Evolutionary conservation across 2,113 vertebrate genomes (phyloP).

Genomic region (Macroglossus sobrinus): DNA sequence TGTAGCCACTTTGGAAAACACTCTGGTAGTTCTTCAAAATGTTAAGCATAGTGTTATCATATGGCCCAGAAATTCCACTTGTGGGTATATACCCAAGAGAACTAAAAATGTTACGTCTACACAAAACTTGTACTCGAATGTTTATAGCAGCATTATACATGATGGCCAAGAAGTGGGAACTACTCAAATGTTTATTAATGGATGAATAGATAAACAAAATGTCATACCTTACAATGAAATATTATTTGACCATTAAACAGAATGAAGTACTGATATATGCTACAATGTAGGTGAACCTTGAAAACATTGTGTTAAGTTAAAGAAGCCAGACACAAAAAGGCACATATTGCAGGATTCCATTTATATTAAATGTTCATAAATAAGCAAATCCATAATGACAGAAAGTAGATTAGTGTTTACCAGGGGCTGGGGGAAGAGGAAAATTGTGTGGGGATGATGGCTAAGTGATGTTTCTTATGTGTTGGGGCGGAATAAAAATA

Average conservation of each 20-base stretch:
- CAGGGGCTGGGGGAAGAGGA: background rate
- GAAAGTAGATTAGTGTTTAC: background rate
- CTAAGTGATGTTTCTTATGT: background rate
- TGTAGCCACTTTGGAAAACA: background rate
- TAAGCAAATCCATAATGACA: background rate
- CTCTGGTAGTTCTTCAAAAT: background rate
- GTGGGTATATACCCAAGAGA: background rate
- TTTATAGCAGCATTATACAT: background rate
- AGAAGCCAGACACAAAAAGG: background rate
- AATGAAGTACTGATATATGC: background rate
- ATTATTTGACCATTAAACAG: background rate
- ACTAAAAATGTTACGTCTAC: background rate
- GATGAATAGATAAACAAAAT: conserved; percentile 10
- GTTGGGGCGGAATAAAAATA: background rate
- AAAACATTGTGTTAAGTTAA: background rate
- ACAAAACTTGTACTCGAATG: background rate
- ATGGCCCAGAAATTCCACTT: background rate
- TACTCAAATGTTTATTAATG: background rate
- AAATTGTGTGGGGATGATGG: background rate
- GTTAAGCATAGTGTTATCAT: background rate
- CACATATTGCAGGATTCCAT: background rate
- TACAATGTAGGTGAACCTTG: background rate
- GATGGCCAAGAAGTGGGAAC: background rate
- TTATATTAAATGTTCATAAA: background rate
- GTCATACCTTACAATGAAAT: background rate